phyloP scores from a whole-genome alignment of 2,113 vertebrate species.

The Haplochromis vanheusdeni region DNA sequence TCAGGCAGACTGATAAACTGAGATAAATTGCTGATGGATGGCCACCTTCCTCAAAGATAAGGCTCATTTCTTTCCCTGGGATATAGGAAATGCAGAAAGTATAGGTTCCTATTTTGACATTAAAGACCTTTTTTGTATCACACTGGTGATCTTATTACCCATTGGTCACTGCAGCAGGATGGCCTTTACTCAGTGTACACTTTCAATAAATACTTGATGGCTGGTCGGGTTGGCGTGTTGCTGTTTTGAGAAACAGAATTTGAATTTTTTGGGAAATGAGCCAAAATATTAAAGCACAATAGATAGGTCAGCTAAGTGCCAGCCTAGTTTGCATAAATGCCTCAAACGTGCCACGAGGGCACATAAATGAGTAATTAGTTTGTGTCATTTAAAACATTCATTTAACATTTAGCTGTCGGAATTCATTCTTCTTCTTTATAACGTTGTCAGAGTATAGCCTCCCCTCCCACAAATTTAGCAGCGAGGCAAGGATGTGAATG shows the following conservation, averaged over 20 bases:
- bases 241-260: not conserved
- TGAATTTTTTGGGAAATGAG: not conserved
- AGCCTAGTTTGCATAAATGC: not conserved
- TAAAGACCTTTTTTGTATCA: slow-evolving; percentile 33
- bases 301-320: not conserved
- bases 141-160: slow-evolving; percentile 18
- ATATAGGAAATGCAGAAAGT: slow-evolving; percentile 24
- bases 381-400: slow-evolving; percentile 1
- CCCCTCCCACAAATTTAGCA: not conserved
- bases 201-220: not conserved
- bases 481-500: not conserved
- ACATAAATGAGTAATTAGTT: slow-evolving; percentile 29
- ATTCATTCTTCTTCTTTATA: not conserved
- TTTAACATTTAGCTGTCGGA: not conserved
- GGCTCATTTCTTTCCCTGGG: slow-evolving; percentile 53
- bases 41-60: slow-evolving; percentile 52
- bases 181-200: not conserved
- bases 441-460: not conserved
- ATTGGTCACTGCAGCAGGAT: not conserved
- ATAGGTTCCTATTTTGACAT: slow-evolving; percentile 44
- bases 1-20: slow-evolving; percentile 61
- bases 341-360: not conserved
- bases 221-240: not conserved
- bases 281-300: not conserved
- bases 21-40: slow-evolving; percentile 64